Conservation (phyloP, 2,113 vertebrate species). For the Phyllopteryx taeniolatus region DNA sequence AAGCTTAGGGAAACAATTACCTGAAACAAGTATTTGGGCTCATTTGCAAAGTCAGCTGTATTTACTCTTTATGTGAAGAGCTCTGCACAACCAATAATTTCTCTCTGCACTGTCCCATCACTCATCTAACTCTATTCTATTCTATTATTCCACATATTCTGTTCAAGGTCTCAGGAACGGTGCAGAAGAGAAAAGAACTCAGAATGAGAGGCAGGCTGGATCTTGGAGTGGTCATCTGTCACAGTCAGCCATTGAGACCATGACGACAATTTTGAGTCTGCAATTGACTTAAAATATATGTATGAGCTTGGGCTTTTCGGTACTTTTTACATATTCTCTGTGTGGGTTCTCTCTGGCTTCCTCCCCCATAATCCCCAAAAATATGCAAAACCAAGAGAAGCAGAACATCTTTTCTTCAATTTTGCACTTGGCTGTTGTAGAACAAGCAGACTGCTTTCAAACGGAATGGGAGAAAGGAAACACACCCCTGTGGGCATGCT, state of each 20-base stretch:
- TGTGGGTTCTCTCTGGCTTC: not conserved
- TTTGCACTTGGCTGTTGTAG: not conserved
- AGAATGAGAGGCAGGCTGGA: too few species aligned
- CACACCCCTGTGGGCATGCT: too few species aligned
- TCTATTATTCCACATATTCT: too few species aligned
- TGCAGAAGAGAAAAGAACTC: too few species aligned
- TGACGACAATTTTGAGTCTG: not conserved
- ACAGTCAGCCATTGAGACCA: too few species aligned
- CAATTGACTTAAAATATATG: not conserved
- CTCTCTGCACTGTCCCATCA: not conserved
- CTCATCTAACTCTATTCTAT: not conserved
- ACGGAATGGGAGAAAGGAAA: too few species aligned
- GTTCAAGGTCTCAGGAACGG: too few species aligned
- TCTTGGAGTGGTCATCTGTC: too few species aligned
- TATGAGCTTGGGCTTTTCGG: not conserved
- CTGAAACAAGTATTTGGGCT: not conserved
- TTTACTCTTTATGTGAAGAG: conserved; percentile 1
- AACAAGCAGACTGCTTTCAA: too few species aligned
- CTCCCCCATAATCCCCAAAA: not conserved
- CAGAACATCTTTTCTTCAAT: not conserved
- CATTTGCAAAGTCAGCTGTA: not conserved
- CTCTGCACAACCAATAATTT: not conserved
- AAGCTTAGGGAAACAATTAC: not conserved
- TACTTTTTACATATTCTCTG: not conserved
- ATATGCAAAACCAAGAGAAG: not conserved